Evolutionary conservation across 2,888 invertebrate genomes (phyloP), one percentile per base, ranked within the genome.

Genomic region (Leptopilina syphax): DNA sequence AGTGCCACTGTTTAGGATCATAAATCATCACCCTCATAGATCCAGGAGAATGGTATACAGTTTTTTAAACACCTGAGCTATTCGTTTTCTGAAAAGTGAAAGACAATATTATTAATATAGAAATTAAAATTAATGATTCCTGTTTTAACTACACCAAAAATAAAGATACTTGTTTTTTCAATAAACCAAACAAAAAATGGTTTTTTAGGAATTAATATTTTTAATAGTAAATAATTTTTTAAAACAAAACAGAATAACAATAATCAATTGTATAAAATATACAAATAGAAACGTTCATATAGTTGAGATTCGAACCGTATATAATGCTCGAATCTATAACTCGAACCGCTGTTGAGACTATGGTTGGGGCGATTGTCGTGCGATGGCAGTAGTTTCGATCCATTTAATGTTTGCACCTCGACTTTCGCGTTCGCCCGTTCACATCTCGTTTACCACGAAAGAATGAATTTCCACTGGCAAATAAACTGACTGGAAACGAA

Each of bases 351-450:
- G 68, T 77, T 80, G 81, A 73, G 84, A 78, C 86, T 82, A 83
- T 81, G 86, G 84, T 88, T 88, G 84, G 77, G 68, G 82, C 80
- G 77, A 79, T 81, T 65, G 73, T 81, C 87, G 87, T 80, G 70
- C 68, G 89, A 88, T 89, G 89, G 88, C 89, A 85, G 85, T 85
- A 86, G 85, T 83, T 80, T 87, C 87, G 87, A 85, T 79, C 82
- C 79, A 79, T 84, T 85, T 85, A 85, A 83, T 82, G 80, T 79
- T 70, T 54, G 76, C 81, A 81, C 78, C 60, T 54, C 76, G 70
- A 81, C 76, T 78, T 81, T 68, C 60, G 80, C 80, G 76, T 68
- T 79, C 63, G 18, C 44, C 77, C 57, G 76, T 82, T 80, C 77
- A 80, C 84, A 78, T 77, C 70, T 80, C 80, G 77, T 79, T 81